Evolutionary conservation across 2,888 invertebrate genomes (phyloP).

Genomic region (Hirudinaria manillensis): DNA sequence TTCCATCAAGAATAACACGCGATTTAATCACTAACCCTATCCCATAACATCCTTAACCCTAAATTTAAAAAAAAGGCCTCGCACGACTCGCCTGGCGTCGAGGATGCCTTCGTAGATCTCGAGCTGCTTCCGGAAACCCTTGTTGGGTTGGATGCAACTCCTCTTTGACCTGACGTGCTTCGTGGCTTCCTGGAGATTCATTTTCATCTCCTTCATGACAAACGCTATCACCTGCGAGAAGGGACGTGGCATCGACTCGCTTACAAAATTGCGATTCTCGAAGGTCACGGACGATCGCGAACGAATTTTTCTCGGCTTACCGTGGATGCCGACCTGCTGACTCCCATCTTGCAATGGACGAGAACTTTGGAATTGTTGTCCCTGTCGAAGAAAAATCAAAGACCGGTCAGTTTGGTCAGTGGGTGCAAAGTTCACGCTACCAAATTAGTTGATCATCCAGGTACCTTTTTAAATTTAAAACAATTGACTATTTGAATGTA

Average conservation of each 20-base stretch:
- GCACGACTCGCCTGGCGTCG: slow-evolving; percentile 62
- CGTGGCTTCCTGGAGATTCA: slow-evolving; percentile 81
- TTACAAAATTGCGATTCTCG: background rate
- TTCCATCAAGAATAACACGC: background rate
- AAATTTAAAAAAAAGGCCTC: no score
- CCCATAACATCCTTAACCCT: no score
- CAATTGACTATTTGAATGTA: background rate
- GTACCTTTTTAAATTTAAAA: background rate
- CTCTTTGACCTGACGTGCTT: slow-evolving; percentile 83
- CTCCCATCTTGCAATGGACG: slow-evolving; percentile 99
- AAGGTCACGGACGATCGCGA: background rate
- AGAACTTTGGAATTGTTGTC: slow-evolving; percentile 56
- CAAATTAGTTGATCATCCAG: slow-evolving; percentile 3
- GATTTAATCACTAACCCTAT: background rate
- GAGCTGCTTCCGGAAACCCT: slow-evolving; percentile 84
- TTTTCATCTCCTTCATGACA: slow-evolving; percentile 93
- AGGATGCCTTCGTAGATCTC: slow-evolving; percentile 85
- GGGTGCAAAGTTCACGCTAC: background rate
- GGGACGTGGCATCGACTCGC: background rate
- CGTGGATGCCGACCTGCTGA: slow-evolving; percentile 93
- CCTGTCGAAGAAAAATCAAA: slow-evolving; percentile 37
- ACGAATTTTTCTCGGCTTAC: slow-evolving; percentile 56
- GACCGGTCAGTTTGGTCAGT: background rate
- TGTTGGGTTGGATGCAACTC: slow-evolving; percentile 90
- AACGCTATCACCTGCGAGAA: slow-evolving; percentile 68